Evolutionary conservation across 2,888 invertebrate genomes (phyloP).

Genomic region (Drosophila silvestris): DNA sequence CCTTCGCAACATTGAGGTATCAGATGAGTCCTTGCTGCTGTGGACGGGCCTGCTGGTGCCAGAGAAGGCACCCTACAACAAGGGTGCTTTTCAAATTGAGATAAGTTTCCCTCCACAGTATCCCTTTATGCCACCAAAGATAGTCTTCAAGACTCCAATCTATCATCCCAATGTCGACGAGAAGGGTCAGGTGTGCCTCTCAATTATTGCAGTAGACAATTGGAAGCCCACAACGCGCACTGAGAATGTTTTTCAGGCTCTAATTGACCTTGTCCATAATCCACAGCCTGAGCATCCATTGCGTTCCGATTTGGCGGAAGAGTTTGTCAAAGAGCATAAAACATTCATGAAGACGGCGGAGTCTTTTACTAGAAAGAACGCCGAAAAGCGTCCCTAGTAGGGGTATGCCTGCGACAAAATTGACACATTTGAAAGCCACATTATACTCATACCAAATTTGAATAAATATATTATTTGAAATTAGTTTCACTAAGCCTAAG

Average conservation of each 20-base stretch:
- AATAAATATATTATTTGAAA: background rate
- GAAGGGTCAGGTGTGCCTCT: constrained; percentile 98
- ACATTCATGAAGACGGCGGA: constrained; percentile 99
- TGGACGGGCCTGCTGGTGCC: constrained; percentile 99
- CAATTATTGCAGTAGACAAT: constrained; percentile 98
- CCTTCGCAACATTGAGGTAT: constrained; percentile 97
- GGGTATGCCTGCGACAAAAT: background rate
- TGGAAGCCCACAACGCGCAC: constrained; percentile 99
- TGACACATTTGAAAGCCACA: constrained; percentile 3
- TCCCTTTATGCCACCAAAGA: constrained; percentile 99
- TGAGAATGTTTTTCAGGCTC: constrained; percentile 99
- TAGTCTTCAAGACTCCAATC: constrained; percentile 99
- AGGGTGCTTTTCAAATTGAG: constrained; percentile 99
- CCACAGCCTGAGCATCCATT: constrained; percentile 99
- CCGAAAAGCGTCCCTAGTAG: constrained; percentile 96
- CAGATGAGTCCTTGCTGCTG: constrained; percentile 96
- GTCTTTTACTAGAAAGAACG: constrained; percentile 98
- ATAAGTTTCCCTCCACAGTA: constrained; percentile 99
- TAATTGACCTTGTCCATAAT: constrained; percentile 97
- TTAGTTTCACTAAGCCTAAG: background rate
- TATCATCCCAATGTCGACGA: constrained; percentile 99
- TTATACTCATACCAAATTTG: constrained; percentile 24
- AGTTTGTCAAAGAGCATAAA: constrained; percentile 97
- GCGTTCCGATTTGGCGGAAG: constrained; percentile 98
- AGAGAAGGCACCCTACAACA: constrained; percentile 99